Percentiles rank a stretch among this genome's conserved stretches.
phyloP scores from a whole-genome alignment of 2,888 invertebrate species.

The Xestobium rufovillosum region DNA sequence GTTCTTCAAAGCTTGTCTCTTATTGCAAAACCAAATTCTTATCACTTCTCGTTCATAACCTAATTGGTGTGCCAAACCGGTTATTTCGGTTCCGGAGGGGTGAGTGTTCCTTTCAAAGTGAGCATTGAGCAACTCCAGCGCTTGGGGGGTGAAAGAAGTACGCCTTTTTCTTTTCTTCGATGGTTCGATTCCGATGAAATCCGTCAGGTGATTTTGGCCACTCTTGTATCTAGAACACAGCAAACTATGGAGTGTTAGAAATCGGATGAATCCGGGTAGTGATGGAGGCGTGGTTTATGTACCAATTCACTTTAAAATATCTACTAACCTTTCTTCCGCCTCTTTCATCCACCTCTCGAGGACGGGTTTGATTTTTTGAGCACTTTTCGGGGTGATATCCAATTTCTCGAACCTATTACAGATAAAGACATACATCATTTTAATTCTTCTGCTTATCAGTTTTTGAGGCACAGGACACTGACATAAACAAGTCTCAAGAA shows the following conservation, averaged over 20 bases:
- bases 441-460: too few relatives aligned
- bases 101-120: constrained; percentile 97
- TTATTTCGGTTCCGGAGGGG: constrained; percentile 97
- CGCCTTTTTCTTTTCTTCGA: constrained; percentile 94
- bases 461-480: constrained; percentile 46
- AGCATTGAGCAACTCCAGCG: constrained; percentile 86
- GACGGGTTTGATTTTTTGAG: constrained; percentile 98
- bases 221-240: constrained; percentile 72
- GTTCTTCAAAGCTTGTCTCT: constrained; percentile 94
- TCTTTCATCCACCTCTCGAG: constrained; percentile 99
- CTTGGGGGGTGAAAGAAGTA: constrained; percentile 96
- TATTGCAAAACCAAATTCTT: constrained; percentile 99
- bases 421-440: too few relatives aligned
- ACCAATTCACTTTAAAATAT: constrained; percentile 11
- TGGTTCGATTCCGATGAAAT: constrained; percentile 93
- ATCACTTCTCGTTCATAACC: constrained; percentile 98
- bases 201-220: constrained; percentile 88
- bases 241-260: constrained; percentile 30
- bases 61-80: constrained; percentile 87
- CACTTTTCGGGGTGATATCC: constrained; percentile 98
- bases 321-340: constrained; percentile 86
- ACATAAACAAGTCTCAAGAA: constrained; percentile 31
- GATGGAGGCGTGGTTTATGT: background rate
- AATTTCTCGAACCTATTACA: constrained; percentile 98
- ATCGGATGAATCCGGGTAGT: background rate